Conservation (phyloP, 2,888 invertebrate genomes). For the Leptopilina syphax region DNA sequence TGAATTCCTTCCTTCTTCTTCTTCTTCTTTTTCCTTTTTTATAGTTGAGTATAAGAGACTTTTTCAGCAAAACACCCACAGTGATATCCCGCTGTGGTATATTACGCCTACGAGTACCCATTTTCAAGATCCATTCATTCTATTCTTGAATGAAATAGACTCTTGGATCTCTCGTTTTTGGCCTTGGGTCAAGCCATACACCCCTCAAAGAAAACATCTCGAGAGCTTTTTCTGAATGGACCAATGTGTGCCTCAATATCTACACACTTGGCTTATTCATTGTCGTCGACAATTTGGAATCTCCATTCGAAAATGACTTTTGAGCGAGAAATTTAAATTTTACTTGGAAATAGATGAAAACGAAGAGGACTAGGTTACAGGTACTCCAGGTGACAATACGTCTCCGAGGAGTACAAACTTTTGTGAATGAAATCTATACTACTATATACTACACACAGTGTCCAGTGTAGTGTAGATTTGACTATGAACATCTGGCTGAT, state of each 20-base stretch:
- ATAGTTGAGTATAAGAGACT: slow-evolving; percentile 38
- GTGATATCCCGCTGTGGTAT: slow-evolving; percentile 57
- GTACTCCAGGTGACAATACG: slow-evolving; percentile 69
- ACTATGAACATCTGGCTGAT: slow-evolving; percentile 67
- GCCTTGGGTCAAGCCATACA: slow-evolving; percentile 46
- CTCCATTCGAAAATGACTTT: slow-evolving; percentile 43
- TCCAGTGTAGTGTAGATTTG: not conserved
- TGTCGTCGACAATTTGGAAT: slow-evolving; percentile 57
- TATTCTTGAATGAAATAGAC: slow-evolving; percentile 57
- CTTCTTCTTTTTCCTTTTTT: not conserved
- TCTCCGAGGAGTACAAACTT: slow-evolving; percentile 60
- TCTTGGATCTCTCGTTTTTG: slow-evolving; percentile 32
- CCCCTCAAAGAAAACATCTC: slow-evolving; percentile 48
- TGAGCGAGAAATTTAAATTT: slow-evolving; percentile 70
- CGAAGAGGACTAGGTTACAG: slow-evolving; percentile 68
- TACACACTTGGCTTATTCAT: slow-evolving; percentile 48
- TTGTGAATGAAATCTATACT: slow-evolving; percentile 71
- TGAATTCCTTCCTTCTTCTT: not conserved
- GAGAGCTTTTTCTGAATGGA: slow-evolving; percentile 56
- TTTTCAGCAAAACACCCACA: slow-evolving; percentile 54
- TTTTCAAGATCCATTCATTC: slow-evolving; percentile 43
- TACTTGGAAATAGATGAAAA: slow-evolving; percentile 56
- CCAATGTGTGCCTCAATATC: slow-evolving; percentile 46
- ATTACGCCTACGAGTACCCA: slow-evolving; percentile 51
- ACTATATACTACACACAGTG: slow-evolving; percentile 43